Evolutionary conservation across 1,140 invertebrate species (phyloP).

Genomic region (Drosophila carrolli): DNA sequence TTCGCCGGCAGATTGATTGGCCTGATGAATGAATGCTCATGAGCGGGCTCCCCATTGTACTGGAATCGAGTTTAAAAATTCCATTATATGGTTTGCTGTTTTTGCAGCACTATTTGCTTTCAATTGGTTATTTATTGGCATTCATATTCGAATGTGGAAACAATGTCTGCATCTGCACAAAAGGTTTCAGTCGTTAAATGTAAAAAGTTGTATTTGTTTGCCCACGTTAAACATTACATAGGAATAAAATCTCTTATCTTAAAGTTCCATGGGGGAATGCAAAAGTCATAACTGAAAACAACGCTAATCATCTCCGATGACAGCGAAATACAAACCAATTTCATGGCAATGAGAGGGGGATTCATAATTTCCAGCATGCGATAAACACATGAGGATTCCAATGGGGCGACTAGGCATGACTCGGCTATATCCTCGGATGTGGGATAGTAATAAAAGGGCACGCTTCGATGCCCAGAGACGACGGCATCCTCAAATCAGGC

Average conservation of each 20-base stretch:
- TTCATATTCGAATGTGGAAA: conserved; percentile 21
- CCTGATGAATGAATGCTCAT: conserved; percentile 49
- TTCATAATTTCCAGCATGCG: conserved; percentile 64
- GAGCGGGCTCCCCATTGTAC: conserved; percentile 17
- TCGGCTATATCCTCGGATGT: conserved; percentile 18
- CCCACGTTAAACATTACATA: too few relatives aligned
- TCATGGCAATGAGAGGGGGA: conserved; percentile 21
- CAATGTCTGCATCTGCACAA: not conserved
- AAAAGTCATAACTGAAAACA: not conserved
- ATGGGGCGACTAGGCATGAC: conserved; percentile 46
- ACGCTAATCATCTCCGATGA: conserved; percentile 20
- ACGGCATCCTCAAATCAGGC: conserved; percentile 73
- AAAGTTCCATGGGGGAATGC: not conserved
- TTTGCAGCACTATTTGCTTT: conserved; percentile 58
- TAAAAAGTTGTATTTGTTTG: too few relatives aligned
- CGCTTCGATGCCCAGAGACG: conserved; percentile 66
- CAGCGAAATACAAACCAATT: conserved; percentile 8
- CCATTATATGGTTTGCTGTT: conserved; percentile 55
- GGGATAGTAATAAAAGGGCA: conserved; percentile 74
- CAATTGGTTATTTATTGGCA: conserved; percentile 74
- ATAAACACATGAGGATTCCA: conserved; percentile 45
- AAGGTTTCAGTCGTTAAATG: not conserved
- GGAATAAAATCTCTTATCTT: not conserved
- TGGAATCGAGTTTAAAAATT: conserved; percentile 55
- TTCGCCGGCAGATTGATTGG: conserved; percentile 58